phyloP scores from a whole-genome alignment of 2,797 vertebrate genomes.

The Enteromius afrohamiltoni region DNA sequence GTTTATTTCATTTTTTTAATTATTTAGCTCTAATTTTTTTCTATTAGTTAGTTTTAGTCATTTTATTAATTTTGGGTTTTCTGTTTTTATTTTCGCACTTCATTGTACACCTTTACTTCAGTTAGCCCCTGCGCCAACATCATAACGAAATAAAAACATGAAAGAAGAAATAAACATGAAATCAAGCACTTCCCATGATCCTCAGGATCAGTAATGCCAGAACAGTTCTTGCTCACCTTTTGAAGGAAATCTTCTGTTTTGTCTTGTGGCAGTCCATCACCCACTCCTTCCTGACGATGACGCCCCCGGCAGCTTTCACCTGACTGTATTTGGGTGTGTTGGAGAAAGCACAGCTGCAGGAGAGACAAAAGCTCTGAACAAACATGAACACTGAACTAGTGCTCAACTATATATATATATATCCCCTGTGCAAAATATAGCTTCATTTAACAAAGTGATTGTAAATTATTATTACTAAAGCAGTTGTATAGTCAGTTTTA shows the following conservation, averaged over 20 bases:
- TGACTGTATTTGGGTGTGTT: constrained; percentile 94
- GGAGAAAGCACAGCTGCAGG: constrained; percentile 87
- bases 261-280: constrained; percentile 87
- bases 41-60: neutral
- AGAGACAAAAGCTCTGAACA: constrained; percentile 31
- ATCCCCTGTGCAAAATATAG: too few species aligned
- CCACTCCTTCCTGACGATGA: constrained; percentile 89
- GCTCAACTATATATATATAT: too few species aligned
- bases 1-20: neutral
- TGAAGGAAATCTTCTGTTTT: constrained; percentile 81
- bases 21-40: neutral
- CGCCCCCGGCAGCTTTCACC: constrained; percentile 86
- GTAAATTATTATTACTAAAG: too few species aligned
- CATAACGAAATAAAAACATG: too few species aligned
- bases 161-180: too few species aligned
- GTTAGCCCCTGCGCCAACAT: neutral
- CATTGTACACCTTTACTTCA: too few species aligned
- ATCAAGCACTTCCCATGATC: neutral
- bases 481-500: too few species aligned
- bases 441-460: too few species aligned
- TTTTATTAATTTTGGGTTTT: neutral
- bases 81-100: neutral
- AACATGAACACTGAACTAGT: neutral
- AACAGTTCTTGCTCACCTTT: constrained; percentile 70
- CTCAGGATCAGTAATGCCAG: neutral